Base-by-base conservation (phyloP, 2,113 vertebrate species). In the Platichthys flesus region DNA sequence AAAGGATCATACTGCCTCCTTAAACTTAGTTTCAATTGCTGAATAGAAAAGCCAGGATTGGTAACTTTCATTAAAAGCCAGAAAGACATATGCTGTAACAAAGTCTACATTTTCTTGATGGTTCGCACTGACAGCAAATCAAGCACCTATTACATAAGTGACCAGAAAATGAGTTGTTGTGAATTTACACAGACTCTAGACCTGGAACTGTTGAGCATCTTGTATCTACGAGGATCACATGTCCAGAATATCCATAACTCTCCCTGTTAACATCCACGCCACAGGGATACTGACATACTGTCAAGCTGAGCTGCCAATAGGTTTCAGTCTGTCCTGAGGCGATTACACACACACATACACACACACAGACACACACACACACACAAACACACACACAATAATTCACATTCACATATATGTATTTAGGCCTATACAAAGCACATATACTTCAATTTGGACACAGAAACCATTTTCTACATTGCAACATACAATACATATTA, bases 281-380 rank as follows among this genome's bases (percentile, higher is more conserved):
- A 78, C 82, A 55, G 74, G 68, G 66, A 75, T 81, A 75, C 23
- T 73, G 84, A 85, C 74, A 79, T 68, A 73, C 76, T 85, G 81
- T 89, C 78, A 77, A 87, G 72, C 76, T 64, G 71, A 71, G 76
- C 74, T 89, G 88, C 75, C 86, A 85, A 83, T 84, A 87, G 64
- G 56, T 65, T 86, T 63, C 67, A 65, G 65, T 61, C 76, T 82
- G 65, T 82, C 78, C 81, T 74, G 63, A 78, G 80, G 86, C 54
- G 13, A 81, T 68, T 78, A 62, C 68, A 63, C 40, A 67, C 56
- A 63, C 51, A n/a, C 20, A 21, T 65, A 61, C 37, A 65, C 55
- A 64, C 49, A 61, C 26, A 47, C n/a, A n/a, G n/a, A 67, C 56
- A 63, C 51, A n/a, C 20, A 21, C 67, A 61, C 37, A 65, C 55